These are phyloP conservation scores for Drosophila peninsularis DNA, from an alignment of 2,888 invertebrate species.

Conservation along the genomic window DNA sequence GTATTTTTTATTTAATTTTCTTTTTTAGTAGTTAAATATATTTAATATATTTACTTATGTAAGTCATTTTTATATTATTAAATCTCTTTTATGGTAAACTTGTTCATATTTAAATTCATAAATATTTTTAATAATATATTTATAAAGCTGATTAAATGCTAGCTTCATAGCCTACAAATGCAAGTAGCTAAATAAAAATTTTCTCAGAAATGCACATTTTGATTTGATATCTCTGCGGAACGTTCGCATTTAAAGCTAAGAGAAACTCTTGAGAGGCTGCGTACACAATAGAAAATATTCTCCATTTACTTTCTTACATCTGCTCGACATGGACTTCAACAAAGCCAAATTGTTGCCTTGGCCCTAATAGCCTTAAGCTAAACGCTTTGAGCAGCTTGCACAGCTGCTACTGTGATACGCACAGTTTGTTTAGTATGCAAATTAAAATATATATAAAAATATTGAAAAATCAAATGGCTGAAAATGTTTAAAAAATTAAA, in stretches of 20 bases:
- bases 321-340: constrained; percentile 8
- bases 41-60: background rate
- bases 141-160: background rate
- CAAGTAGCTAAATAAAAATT: background rate
- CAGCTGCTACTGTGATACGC: constrained; percentile 5
- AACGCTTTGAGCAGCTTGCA: constrained; percentile 9
- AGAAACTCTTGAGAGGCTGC: background rate
- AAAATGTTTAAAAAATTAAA: no score
- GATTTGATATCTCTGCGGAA: background rate
- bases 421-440: background rate
- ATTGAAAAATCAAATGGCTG: background rate
- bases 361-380: constrained; percentile 20
- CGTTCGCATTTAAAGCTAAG: background rate
- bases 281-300: constrained; percentile 8
- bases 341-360: constrained; percentile 26
- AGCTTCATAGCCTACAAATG: background rate
- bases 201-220: background rate
- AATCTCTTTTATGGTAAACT: no score
- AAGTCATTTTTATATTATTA: no score
- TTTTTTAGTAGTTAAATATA: background rate
- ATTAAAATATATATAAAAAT: background rate
- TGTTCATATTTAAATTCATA: background rate
- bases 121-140: background rate
- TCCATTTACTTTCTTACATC: constrained; percentile 4
- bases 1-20: background rate